Evolutionary conservation across 35 echinoderm and acorn worm genomes (phyloP).

Genomic region (Nesometra sesokonis): DNA sequence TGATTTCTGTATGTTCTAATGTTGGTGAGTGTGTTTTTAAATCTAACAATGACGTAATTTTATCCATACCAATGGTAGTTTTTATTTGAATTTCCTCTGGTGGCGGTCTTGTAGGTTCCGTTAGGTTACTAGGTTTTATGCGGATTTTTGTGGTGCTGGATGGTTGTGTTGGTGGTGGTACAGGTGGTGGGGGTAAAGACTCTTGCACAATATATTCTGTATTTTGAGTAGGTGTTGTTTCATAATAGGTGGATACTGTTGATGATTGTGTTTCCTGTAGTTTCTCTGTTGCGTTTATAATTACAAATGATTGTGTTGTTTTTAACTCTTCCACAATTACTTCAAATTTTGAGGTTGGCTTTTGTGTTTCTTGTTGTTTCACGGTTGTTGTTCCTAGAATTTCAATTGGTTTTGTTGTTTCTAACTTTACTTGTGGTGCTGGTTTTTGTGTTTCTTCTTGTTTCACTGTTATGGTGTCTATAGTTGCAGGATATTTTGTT

Average conservation of each 20-base stretch:
- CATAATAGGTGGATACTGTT: not conserved
- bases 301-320: not conserved
- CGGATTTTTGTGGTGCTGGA: not conserved
- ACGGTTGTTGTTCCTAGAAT: not conserved
- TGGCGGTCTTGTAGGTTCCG: no score
- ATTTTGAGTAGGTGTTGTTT: not conserved
- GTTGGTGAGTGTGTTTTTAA: no score
- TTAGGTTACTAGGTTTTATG: no score
- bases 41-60: no score
- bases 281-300: not conserved
- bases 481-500: no score
- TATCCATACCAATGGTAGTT: no score
- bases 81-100: no score
- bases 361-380: not conserved
- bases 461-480: no score
- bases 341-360: no score
- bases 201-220: not conserved
- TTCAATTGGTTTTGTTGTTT: not conserved
- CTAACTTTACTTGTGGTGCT: no score
- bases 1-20: no score
- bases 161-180: not conserved
- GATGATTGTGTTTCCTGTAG: not conserved
- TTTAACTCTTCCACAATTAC: not conserved
- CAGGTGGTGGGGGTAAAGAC: not conserved
- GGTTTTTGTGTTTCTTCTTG: no score